Percentiles rank a stretch among this genome's conserved stretches.
These are phyloP conservation scores for Sorex araneus DNA, from an alignment of 2,113 vertebrate species.

Conservation along the genomic window DNA sequence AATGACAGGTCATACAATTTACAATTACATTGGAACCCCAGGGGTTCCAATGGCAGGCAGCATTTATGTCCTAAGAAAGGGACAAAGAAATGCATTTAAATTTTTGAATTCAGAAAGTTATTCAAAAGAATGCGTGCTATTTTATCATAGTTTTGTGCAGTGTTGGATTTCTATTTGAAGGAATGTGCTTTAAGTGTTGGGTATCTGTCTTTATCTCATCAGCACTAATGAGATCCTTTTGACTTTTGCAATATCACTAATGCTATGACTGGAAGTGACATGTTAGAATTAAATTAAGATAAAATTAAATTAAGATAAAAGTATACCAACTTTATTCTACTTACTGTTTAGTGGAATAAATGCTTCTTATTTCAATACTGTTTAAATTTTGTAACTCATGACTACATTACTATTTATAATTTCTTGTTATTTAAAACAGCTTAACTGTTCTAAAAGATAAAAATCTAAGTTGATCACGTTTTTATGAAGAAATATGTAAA, in stretches of 20 bases:
- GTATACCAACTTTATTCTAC: neutral
- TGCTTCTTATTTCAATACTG: neutral
- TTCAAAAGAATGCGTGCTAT: neutral
- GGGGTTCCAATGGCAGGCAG: neutral
- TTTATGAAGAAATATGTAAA: neutral
- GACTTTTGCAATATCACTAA: neutral
- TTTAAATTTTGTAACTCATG: neutral
- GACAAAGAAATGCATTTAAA: neutral
- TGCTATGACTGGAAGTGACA: neutral
- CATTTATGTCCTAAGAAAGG: neutral
- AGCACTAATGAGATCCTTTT: neutral
- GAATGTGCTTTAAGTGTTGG: neutral
- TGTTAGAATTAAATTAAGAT: neutral
- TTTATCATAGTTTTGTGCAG: neutral
- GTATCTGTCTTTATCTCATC: neutral
- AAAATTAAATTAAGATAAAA: constrained; percentile 17
- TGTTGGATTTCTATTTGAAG: constrained; percentile 7
- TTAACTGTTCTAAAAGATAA: neutral
- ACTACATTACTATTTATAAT: neutral
- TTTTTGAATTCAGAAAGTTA: neutral
- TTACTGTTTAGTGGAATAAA: neutral
- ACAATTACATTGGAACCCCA: too few species aligned
- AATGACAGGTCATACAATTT: neutral
- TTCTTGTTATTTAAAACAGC: constrained; percentile 8
- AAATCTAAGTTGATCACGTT: neutral